Evolutionary conservation across 2,113 vertebrate species (phyloP), one percentile per base, ranked within the genome.

Genomic region (Archilochus colubris): DNA sequence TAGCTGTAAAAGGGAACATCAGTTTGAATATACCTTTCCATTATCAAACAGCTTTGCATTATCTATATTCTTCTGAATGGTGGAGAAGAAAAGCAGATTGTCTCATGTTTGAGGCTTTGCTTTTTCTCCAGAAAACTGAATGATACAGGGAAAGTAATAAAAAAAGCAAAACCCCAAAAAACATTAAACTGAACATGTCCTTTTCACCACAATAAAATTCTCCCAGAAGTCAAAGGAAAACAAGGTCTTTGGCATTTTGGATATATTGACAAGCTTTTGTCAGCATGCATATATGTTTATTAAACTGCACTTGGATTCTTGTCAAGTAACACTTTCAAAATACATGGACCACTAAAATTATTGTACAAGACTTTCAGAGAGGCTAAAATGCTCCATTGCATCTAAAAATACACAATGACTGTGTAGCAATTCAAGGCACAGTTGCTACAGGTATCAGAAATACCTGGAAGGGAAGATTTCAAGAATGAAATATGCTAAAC

Each of bases 251-350:
- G 82, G 21, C 59, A 68, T 74, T 89, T 70, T 53, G 30, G 33
- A 63, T 81, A 25, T 68, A 88, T 19, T 54, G 75, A 93, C 50
- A 81, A 78, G 50, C 16, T 95, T 91, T 88, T 93, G n/a, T 90
- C 72, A 91, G 79, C 48, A 19, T 88, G 44, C 57, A 82, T 53
- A 63, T 14, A 33, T 2, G 6, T 77, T 70, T 67, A 75, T 61
- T 83, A 88, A 75, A 59, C 46, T 25, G 78, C 79, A 70, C 61
- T 88, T 89, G 55, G 33, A 76, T 85, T 76, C 64, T 74, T 61
- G 9, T 48, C 43, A 80, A 77, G 14, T 20, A 83, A 63, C 50
- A 75, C 64, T 94, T 86, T 88, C 82, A 84, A 53, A 91, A 86
- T 64, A 57, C 66, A 83, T 1, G 22, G 36, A 43, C 61, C 21